These are phyloP conservation scores for Calliphora vicina DNA, from an alignment of 1,140 invertebrate genomes.

Conservation along the genomic window DNA sequence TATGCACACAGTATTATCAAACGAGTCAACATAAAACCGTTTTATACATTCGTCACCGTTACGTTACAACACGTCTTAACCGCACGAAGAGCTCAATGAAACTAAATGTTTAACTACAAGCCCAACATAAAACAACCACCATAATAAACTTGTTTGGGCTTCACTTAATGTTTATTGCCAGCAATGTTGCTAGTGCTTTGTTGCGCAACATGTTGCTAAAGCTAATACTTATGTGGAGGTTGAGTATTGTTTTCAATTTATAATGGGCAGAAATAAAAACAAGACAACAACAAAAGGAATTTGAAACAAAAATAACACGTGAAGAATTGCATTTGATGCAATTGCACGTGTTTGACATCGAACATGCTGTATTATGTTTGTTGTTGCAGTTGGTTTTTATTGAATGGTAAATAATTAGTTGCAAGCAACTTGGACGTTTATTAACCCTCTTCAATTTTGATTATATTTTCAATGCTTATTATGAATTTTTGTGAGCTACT, in stretches of 20 bases:
- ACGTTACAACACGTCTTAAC: neutral
- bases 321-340: neutral
- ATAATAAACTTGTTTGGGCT: neutral
- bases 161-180: neutral
- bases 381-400: neutral
- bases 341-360: neutral
- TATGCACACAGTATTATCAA: too few species aligned
- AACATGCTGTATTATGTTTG: neutral
- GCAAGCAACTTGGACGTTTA: too few species aligned
- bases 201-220: neutral
- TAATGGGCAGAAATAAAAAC: too few species aligned
- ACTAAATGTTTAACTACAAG: neutral
- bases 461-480: too few species aligned
- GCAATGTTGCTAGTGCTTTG: neutral
- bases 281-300: too few species aligned
- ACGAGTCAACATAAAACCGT: neutral
- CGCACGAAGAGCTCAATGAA: slow-evolving; percentile 3
- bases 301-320: neutral
- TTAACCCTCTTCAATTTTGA: too few species aligned
- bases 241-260: too few species aligned
- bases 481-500: too few species aligned
- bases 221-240: neutral
- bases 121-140: neutral
- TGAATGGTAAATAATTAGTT: too few species aligned
- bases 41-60: too few species aligned